Percentiles rank a stretch among this genome's conserved stretches.
phyloP scores from a whole-genome alignment of 1,140 invertebrate genomes.

The Orius insidiosus region DNA sequence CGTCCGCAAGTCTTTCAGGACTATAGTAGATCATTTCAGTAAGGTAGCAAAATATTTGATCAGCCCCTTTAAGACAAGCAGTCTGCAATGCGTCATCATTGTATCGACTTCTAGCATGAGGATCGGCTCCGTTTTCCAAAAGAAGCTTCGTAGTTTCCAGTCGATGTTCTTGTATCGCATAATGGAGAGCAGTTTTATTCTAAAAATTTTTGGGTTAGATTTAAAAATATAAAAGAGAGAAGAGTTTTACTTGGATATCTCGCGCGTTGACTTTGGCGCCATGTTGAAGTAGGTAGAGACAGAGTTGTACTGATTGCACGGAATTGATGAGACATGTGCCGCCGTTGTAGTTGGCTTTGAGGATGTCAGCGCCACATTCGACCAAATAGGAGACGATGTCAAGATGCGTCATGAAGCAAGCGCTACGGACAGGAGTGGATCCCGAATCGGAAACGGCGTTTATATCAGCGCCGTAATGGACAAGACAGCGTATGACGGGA shows the following conservation, averaged over 20 bases:
- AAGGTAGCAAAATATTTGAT: conserved; percentile 60
- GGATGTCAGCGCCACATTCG: conserved; percentile 68
- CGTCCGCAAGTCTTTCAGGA: conserved; percentile 53
- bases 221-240: no score
- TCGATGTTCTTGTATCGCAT: conserved; percentile 56
- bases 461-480: conserved; percentile 64
- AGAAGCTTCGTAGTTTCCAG: conserved; percentile 71
- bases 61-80: conserved; percentile 75
- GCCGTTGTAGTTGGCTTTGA: conserved; percentile 74
- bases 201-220: no score
- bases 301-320: conserved; percentile 68
- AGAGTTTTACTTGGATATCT: conserved; percentile 57
- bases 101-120: conserved; percentile 53
- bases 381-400: conserved; percentile 58
- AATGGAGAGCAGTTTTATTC: conserved; percentile 81
- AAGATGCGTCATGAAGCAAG: conserved; percentile 85
- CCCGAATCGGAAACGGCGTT: conserved; percentile 73
- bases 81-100: conserved; percentile 83
- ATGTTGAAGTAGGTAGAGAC: conserved; percentile 57
- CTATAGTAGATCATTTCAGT: conserved; percentile 42
- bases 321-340: conserved; percentile 89
- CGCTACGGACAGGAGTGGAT: conserved; percentile 74
- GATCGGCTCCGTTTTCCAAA: conserved; percentile 61
- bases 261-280: conserved; percentile 69
- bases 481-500: conserved; percentile 56